Conservation (phyloP, 2,888 invertebrate species). For the Acanthopleura granulata region DNA sequence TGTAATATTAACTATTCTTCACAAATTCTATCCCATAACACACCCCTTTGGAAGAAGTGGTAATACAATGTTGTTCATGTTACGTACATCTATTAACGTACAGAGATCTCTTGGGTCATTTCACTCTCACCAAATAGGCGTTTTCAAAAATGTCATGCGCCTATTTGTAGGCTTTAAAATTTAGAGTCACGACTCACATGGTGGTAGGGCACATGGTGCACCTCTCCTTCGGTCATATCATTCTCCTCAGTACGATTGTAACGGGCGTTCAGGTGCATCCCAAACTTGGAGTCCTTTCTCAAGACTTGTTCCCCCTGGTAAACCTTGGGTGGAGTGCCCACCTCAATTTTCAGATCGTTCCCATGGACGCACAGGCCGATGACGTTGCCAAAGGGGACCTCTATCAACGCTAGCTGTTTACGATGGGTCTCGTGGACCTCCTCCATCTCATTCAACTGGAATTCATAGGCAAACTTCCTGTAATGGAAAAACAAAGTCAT, state of each 20-base stretch:
- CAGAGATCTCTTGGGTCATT: no score
- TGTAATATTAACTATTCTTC: no score
- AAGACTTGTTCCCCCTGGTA: slow-evolving; percentile 25
- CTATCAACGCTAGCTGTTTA: slow-evolving; percentile 27
- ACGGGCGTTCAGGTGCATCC: slow-evolving; percentile 17
- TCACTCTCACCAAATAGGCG: no score
- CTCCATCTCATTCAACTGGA: slow-evolving; percentile 28
- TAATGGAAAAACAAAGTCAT: background rate
- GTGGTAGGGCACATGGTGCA: slow-evolving; percentile 27
- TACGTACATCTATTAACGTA: no score
- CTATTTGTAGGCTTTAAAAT: no score
- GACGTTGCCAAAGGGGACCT: slow-evolving; percentile 28
- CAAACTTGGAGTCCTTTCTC: slow-evolving; percentile 16
- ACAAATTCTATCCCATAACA: no score
- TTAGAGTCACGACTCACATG: slow-evolving; percentile 25
- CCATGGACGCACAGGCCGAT: slow-evolving; percentile 30
- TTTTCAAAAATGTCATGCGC: no score
- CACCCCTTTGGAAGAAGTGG: no score
- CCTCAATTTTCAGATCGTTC: slow-evolving; percentile 33
- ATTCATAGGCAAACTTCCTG: slow-evolving; percentile 34
- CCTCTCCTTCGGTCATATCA: slow-evolving; percentile 32
- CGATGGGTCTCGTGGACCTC: background rate
- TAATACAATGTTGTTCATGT: no score
- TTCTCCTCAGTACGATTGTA: slow-evolving; percentile 24
- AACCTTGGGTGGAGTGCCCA: slow-evolving; percentile 29